phyloP scores from a whole-genome alignment of 2,113 vertebrate species.

The Nycticebus coucang region DNA sequence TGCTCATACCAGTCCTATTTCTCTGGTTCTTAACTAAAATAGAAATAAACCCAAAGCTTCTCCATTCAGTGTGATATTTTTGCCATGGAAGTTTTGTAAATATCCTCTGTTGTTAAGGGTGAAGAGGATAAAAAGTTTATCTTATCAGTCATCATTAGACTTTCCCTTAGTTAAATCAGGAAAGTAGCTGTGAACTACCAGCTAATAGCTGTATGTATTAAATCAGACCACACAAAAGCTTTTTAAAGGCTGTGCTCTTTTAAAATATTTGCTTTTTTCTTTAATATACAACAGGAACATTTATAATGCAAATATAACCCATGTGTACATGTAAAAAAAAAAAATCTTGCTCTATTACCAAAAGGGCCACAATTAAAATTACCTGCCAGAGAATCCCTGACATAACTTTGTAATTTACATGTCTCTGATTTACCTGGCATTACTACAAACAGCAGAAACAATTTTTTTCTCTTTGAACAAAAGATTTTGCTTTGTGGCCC shows the following conservation, averaged over 20 bases:
- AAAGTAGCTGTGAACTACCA: not conserved
- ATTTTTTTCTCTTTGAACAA: not conserved
- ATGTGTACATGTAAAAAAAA: not conserved
- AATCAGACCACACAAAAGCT: not conserved
- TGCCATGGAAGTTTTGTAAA: not conserved
- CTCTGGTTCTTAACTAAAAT: not conserved
- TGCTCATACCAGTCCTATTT: not conserved
- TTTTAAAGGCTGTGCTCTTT: conserved; percentile 2
- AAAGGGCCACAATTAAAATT: not conserved
- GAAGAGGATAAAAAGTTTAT: not conserved
- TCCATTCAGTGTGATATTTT: not conserved
- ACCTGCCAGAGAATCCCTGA: not conserved
- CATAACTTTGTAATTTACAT: not conserved
- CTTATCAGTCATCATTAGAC: not conserved
- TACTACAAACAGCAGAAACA: not conserved
- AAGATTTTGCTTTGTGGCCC: not conserved
- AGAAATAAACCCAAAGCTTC: not conserved
- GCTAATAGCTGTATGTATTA: not conserved
- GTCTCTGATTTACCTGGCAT: not conserved
- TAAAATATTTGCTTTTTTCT: not conserved
- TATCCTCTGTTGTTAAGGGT: not conserved
- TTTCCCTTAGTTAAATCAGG: not conserved
- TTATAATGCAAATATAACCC: not conserved
- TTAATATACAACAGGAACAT: not conserved
- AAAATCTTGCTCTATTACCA: not conserved